Evolutionary conservation across 2,113 vertebrate genomes (phyloP).

Genomic region (Indicator maculatus): DNA sequence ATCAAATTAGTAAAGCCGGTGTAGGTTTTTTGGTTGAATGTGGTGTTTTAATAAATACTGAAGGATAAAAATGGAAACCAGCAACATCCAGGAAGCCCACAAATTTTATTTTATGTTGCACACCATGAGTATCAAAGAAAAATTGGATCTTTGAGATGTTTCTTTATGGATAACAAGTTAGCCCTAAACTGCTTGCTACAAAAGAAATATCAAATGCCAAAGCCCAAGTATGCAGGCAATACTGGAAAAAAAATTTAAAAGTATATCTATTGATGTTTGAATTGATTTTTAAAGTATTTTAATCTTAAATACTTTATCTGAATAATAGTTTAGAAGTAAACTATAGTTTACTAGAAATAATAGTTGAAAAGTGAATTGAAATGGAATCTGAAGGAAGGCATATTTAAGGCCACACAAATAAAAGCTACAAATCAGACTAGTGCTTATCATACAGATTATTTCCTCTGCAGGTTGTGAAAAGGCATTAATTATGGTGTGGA

Average conservation of each 20-base stretch:
- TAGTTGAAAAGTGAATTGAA: background rate
- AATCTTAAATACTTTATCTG: background rate
- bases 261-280: background rate
- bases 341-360: background rate
- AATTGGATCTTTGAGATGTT: background rate
- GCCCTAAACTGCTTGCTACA: background rate
- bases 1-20: slow-evolving; percentile 25
- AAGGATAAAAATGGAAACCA: slow-evolving; percentile 52
- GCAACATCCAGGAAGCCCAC: background rate
- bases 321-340: too few relatives aligned
- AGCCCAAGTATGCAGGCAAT: background rate
- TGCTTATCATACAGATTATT: background rate
- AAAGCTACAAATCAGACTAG: background rate
- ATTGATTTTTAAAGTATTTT: background rate
- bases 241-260: background rate
- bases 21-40: slow-evolving; percentile 21
- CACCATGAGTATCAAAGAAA: background rate
- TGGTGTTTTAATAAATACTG: slow-evolving; percentile 23
- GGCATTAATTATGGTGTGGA: background rate
- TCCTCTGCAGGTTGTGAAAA: background rate
- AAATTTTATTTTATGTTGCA: slow-evolving; percentile 33
- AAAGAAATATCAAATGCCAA: background rate
- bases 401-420: background rate
- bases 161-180: background rate
- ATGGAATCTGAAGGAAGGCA: background rate